These are phyloP conservation scores for Pituophis catenifer DNA, from an alignment of 2,113 vertebrate genomes.

Conservation along the genomic window DNA sequence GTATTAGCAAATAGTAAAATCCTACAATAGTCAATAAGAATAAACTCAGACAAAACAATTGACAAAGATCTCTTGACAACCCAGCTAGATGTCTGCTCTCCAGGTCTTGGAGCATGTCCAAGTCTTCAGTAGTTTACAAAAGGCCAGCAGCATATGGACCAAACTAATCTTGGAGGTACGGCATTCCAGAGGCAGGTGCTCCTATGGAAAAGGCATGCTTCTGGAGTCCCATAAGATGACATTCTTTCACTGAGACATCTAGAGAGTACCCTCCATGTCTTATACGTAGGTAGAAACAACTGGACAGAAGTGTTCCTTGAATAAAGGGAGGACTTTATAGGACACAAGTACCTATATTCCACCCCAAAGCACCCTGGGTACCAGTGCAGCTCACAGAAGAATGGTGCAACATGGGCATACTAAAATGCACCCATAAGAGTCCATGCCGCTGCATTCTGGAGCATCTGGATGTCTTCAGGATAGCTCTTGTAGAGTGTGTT, in stretches of 20 bases:
- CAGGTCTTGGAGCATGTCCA: background rate
- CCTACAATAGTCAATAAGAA: background rate
- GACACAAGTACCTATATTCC: background rate
- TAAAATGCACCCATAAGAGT: background rate
- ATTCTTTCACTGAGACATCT: background rate
- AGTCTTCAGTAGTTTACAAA: background rate
- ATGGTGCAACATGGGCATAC: background rate
- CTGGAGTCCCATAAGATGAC: background rate
- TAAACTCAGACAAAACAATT: background rate
- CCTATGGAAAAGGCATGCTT: background rate
- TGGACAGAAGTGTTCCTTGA: background rate
- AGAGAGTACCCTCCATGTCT: background rate
- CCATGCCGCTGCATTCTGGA: background rate
- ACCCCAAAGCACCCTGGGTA: background rate
- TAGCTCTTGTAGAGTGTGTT: background rate
- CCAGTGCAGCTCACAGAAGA: background rate
- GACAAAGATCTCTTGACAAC: background rate
- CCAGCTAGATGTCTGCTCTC: background rate
- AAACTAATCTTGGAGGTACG: background rate
- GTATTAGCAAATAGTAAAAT: background rate
- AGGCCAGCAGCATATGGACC: background rate
- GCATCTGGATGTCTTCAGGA: background rate
- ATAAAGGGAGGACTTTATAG: background rate
- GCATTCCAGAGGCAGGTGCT: background rate
- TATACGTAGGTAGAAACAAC: background rate